Percentiles rank a stretch among this genome's conserved stretches.
These are phyloP conservation scores for Temnothorax ravouxi DNA, from an alignment of 2,888 invertebrate species.

Conservation along the genomic window DNA sequence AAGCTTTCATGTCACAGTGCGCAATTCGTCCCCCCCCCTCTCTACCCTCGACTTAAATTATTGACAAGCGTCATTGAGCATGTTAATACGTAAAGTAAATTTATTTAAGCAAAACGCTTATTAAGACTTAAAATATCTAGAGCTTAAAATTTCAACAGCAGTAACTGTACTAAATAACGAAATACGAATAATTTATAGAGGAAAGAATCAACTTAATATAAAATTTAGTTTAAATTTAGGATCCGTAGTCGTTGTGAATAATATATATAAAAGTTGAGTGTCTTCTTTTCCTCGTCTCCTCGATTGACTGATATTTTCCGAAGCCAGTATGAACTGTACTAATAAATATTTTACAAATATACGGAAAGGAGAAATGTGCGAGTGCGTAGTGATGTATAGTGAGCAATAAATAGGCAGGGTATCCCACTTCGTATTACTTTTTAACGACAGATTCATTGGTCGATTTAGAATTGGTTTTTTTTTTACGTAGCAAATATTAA, in stretches of 20 bases:
- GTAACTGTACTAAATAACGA: not conserved
- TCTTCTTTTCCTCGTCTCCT: not conserved
- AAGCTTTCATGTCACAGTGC: slow-evolving; percentile 52
- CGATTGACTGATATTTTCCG: slow-evolving; percentile 27
- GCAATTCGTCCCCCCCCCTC: not conserved
- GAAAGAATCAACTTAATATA: not conserved
- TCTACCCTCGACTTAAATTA: slow-evolving; percentile 6
- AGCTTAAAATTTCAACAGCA: not conserved
- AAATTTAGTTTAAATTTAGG: slow-evolving; percentile 11
- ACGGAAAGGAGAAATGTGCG: not conserved
- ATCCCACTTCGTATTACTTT: slow-evolving; percentile 4
- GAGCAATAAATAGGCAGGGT: not conserved
- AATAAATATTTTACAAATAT: slow-evolving; percentile 40
- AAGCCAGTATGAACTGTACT: not conserved
- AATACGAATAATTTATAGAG: slow-evolving; percentile 7
- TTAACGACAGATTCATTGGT: not conserved
- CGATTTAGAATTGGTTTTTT: not conserved
- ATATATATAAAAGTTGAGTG: not conserved
- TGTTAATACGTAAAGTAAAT: not conserved
- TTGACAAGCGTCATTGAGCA: slow-evolving; percentile 1
- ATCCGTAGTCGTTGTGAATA: not conserved
- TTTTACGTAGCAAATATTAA: not conserved
- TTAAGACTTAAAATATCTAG: not conserved
- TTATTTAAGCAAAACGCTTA: slow-evolving; percentile 20
- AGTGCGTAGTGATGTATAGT: not conserved